These are phyloP conservation scores for Drosophila cyrtoloma DNA, from an alignment of 2,888 invertebrate genomes.

Conservation along the genomic window DNA sequence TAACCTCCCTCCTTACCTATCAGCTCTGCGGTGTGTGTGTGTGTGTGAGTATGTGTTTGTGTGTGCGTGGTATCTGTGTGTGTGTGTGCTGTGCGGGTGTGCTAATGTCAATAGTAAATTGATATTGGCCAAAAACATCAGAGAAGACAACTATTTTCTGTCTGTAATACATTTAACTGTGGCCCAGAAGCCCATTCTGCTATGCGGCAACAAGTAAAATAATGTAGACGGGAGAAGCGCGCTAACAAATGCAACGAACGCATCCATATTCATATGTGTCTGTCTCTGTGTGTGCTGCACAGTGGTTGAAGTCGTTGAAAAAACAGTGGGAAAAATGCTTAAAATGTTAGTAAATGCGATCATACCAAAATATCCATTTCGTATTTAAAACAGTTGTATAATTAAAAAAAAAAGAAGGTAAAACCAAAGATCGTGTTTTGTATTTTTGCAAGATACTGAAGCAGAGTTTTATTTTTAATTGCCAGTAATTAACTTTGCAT, in stretches of 20 bases:
- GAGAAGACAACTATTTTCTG: slow-evolving; percentile 10
- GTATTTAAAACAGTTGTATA: background rate
- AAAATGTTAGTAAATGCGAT: background rate
- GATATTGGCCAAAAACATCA: slow-evolving; percentile 31
- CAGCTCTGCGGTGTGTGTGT: slow-evolving; percentile 13
- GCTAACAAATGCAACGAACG: slow-evolving; percentile 26
- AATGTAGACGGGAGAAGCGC: slow-evolving; percentile 6
- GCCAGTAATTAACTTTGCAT: slow-evolving; percentile 20
- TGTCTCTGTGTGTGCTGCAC: slow-evolving; percentile 19
- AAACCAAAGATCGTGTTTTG: background rate
- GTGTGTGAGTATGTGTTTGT: slow-evolving; percentile 3
- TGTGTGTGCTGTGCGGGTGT: slow-evolving; percentile 27
- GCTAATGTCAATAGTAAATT: slow-evolving; percentile 40
- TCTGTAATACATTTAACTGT: slow-evolving; percentile 20
- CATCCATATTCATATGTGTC: slow-evolving; percentile 3
- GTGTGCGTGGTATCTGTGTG: slow-evolving; percentile 9
- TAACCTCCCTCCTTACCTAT: slow-evolving; percentile 69
- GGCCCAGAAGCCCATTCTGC: slow-evolving; percentile 2
- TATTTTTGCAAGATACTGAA: background rate
- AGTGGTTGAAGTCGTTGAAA: slow-evolving; percentile 14
- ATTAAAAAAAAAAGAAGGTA: background rate
- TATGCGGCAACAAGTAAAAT: slow-evolving; percentile 57
- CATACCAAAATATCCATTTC: background rate
- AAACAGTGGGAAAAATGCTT: background rate
- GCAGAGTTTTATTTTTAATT: slow-evolving; percentile 11